A percentile compares a stretch with the other conserved stretches of the same genome.
phyloP scores from a whole-genome alignment of 2,797 vertebrate genomes.

The Cynopterus sphinx region DNA sequence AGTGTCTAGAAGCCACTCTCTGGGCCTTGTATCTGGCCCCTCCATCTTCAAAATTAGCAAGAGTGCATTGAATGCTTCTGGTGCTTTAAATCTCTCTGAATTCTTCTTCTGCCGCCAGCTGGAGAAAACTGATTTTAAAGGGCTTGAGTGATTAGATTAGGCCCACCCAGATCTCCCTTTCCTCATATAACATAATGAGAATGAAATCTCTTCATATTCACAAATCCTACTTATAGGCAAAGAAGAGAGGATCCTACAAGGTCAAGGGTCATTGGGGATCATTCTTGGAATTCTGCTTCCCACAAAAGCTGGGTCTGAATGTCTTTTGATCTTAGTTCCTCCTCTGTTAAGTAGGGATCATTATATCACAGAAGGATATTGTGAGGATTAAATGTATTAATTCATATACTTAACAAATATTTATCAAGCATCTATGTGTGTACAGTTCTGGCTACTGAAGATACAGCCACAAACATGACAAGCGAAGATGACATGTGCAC shows the following conservation, averaged over 20 bases:
- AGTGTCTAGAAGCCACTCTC: not conserved
- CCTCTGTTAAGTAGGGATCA: not conserved
- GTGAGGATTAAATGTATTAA: not conserved
- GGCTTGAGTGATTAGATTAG: not conserved
- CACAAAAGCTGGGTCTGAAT: not conserved
- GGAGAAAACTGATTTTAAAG: not conserved
- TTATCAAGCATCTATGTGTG: not conserved
- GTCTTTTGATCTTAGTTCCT: not conserved
- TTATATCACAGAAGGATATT: not conserved
- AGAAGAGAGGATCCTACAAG: not conserved
- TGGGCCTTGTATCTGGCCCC: not conserved
- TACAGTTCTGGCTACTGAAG: not conserved
- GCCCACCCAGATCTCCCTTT: not conserved
- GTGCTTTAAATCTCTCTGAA: not conserved
- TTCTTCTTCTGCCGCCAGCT: not conserved
- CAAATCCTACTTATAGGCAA: not conserved
- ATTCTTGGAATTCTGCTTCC: not conserved
- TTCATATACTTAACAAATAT: not conserved
- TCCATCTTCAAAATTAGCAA: not conserved
- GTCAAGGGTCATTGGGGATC: not conserved
- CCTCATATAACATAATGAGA: not conserved
- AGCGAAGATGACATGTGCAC: accelerated
- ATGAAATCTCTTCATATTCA: not conserved
- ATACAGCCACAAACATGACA: not conserved
- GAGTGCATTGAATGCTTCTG: not conserved